phyloP scores from a whole-genome alignment of 2,888 invertebrate genomes.

The Eristalis pertinax region DNA sequence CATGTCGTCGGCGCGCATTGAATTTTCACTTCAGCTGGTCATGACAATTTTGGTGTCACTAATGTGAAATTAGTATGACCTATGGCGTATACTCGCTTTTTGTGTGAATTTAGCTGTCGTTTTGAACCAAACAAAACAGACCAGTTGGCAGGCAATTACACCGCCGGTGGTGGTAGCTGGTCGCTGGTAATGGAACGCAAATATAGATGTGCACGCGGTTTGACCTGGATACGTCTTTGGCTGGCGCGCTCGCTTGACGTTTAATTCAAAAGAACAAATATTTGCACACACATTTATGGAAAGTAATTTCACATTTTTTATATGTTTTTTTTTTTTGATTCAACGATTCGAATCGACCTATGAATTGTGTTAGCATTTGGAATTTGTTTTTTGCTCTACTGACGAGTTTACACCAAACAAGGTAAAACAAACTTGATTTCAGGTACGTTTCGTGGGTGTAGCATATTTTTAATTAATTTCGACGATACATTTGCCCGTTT shows the following conservation, averaged over 20 bases:
- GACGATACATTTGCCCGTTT: too few species aligned
- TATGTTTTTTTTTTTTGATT: background rate
- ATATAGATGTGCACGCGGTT: background rate
- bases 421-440: too few species aligned
- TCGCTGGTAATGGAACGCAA: background rate
- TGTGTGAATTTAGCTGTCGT: background rate
- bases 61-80: background rate
- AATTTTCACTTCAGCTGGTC: slow-evolving; percentile 6
- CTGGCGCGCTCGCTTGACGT: background rate
- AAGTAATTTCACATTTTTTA: background rate
- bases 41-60: background rate
- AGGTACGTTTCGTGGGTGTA: too few species aligned
- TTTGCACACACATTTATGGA: background rate
- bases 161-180: background rate
- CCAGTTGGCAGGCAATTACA: background rate
- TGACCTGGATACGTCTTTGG: background rate
- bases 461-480: too few species aligned
- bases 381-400: background rate
- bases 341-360: background rate
- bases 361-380: background rate
- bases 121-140: background rate
- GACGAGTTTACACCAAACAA: too few species aligned
- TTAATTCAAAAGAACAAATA: background rate
- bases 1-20: background rate
- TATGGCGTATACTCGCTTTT: background rate